Conservation (phyloP, 1,140 invertebrate genomes). For the Muscidifurax raptorellus region DNA sequence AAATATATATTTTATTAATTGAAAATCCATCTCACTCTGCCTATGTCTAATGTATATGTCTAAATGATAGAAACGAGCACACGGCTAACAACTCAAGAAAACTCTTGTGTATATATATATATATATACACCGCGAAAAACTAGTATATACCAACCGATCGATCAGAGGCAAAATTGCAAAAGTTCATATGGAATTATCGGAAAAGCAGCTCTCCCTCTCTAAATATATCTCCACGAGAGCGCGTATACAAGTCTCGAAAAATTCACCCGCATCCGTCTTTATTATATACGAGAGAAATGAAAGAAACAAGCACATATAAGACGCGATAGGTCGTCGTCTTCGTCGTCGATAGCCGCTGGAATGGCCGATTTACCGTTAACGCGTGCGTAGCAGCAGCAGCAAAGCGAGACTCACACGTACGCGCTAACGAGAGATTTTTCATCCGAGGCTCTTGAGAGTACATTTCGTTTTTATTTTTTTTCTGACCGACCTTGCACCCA, state of each 20-base stretch:
- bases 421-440: slow-evolving; percentile 16
- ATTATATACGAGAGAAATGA: neutral
- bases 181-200: neutral
- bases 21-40: too few relatives aligned
- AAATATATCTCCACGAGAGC: neutral
- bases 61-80: neutral
- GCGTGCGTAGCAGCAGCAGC: neutral
- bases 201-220: neutral
- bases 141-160: neutral
- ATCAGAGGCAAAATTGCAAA: neutral
- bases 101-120: neutral
- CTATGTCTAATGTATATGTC: too few relatives aligned
- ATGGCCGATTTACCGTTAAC: slow-evolving; percentile 48
- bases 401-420: neutral
- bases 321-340: neutral
- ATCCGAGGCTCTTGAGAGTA: neutral
- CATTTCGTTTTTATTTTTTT: too few relatives aligned
- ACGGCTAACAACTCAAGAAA: neutral
- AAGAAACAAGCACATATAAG: neutral
- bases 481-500: neutral
- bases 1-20: too few relatives aligned
- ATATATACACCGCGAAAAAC: neutral
- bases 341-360: slow-evolving; percentile 19
- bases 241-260: neutral
- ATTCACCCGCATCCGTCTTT: neutral